Base-by-base conservation (phyloP, 2,888 invertebrate species). In the Neria commutata region DNA sequence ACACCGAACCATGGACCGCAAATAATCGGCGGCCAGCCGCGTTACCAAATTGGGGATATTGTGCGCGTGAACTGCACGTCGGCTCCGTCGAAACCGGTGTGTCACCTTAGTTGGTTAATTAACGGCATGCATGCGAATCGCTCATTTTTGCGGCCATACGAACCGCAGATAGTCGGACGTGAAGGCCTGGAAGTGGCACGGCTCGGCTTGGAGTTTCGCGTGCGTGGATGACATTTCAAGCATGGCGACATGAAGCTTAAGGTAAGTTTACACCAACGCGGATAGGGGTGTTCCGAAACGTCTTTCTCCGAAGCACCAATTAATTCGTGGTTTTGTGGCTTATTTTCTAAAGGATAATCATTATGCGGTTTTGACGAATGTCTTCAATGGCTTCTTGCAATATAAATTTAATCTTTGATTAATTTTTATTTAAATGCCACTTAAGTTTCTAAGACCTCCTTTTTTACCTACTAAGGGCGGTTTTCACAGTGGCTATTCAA, bases 61-160 rank as follows among this genome's bases (percentile, higher is more conserved):
- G 92, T 94, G 29, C 87, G 89, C 65, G 90, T 93, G 67, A 93
- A 92, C 83, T 94, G 94, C 83, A 91, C 91, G 5, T 92, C 93
- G 34, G 90, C 89, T 16, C 85, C 89, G 67, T 93, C 93, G 46
- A 88, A 91, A 73, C 94, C 94, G 5, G 91, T 92, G 14, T 92
- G 92, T 58, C 87, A 88, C 74, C 87, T 94, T 56, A 88, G 89
- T 68, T 94, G 94, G 94, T 91, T 91, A 84, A 90, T 94, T 82
- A 94, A 94, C 82, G 92, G 91, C 24, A 89, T 92, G 77, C 90
- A 89, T 68, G 88, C 87, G 29, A 86, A 88, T 29, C 69, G 84
- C 2, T 74, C 78, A 3, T 83, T 85, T 5, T 76, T 87, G 60
- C 79, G 82, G 14, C 83, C 85, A 26, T 87, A 86, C 33, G 83